These are phyloP conservation scores for Apis mellifera DNA, from an alignment of 1,140 invertebrate genomes.

Conservation along the genomic window Amel_HAv3.1 CM009938.2:9054001-9054500, in stretches of 20 bases:
- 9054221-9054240: constrained; percentile 20
- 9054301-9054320: not conserved
- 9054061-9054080: not conserved
- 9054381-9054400: constrained; percentile 4
- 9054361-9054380: not conserved
- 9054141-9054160: not conserved
- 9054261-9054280: not conserved
- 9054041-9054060: no score
- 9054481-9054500: no score
- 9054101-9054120: constrained; percentile 18
- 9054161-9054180: constrained; percentile 31
- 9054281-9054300: not conserved
- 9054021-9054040: no score
- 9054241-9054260: not conserved
- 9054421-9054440: not conserved
- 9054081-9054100: not conserved
- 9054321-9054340: not conserved
- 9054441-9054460: not conserved
- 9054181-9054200: constrained; percentile 33
- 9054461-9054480: no score
- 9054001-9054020: not conserved
- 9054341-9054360: not conserved
- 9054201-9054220: constrained; percentile 40
- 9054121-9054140: not conserved
- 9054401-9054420: not conserved